phyloP scores from a whole-genome alignment of 2,888 invertebrate species.

The Heliconius erato region DNA sequence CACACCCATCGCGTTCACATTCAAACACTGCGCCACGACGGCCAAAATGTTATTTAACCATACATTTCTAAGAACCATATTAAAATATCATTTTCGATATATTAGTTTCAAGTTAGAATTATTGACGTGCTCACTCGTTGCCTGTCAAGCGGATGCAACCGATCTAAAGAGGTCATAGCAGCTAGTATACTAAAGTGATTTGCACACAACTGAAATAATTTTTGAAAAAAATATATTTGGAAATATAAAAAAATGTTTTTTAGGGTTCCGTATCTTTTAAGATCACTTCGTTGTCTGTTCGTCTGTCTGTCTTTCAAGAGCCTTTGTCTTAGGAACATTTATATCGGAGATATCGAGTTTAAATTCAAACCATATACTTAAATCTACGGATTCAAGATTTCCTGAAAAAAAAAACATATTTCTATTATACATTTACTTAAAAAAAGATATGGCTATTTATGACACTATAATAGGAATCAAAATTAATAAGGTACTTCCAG shows the following conservation, averaged over 20 bases:
- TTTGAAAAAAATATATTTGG: neutral
- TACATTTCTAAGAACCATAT: slow-evolving; percentile 1
- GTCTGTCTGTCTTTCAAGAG: no score
- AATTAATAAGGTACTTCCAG: no score
- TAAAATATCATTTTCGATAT: slow-evolving; percentile 10
- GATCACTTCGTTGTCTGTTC: no score
- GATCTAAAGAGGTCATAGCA: slow-evolving; percentile 27
- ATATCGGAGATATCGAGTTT: no score
- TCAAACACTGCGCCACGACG: neutral
- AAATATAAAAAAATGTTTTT: neutral
- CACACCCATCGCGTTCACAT: neutral
- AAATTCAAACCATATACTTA: no score
- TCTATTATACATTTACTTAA: no score
- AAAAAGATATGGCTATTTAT: no score
- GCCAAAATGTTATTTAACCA: neutral
- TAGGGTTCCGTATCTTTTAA: no score
- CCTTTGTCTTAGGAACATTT: no score
- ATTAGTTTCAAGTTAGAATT: slow-evolving; percentile 7
- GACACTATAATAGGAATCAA: no score
- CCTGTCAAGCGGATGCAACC: slow-evolving; percentile 28
- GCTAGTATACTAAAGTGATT: neutral
- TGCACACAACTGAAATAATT: neutral
- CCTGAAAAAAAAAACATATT: no score
- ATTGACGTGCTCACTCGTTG: slow-evolving; percentile 21
- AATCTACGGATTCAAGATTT: no score